Evolutionary conservation across 1,140 invertebrate species (phyloP).

Genomic region (Radopholus similis): DNA sequence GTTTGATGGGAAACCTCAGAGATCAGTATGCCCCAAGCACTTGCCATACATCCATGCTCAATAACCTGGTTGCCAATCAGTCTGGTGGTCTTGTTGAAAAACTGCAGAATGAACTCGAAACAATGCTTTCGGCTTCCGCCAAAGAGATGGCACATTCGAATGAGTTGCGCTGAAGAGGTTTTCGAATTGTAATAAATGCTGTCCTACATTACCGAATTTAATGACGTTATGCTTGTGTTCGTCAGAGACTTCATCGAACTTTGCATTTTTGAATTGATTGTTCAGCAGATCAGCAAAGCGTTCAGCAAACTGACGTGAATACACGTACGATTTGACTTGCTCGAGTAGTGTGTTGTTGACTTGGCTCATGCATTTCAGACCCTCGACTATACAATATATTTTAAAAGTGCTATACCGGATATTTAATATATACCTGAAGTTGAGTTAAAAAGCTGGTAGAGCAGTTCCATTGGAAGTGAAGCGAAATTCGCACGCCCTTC

Average conservation of each 20-base stretch:
- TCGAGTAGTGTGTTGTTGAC: neutral
- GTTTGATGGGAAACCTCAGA: neutral
- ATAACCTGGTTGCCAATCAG: neutral
- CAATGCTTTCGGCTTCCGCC: neutral
- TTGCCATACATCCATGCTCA: neutral
- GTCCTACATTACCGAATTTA: neutral
- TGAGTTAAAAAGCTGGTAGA: constrained; percentile 7
- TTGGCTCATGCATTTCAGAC: neutral
- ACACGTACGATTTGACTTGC: neutral
- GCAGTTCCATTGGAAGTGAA: constrained; percentile 11
- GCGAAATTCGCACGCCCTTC: neutral
- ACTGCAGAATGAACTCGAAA: neutral
- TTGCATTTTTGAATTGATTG: neutral
- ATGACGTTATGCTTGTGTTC: neutral
- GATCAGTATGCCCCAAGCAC: constrained; percentile 11
- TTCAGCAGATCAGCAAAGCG: constrained; percentile 2
- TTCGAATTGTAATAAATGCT: neutral
- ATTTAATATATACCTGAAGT: neutral
- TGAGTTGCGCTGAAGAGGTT: neutral
- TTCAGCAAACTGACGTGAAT: neutral
- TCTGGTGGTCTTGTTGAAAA: neutral
- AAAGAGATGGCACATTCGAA: neutral
- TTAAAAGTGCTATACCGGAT: neutral
- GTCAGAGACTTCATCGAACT: too few species aligned
- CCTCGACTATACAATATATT: neutral